Evolutionary conservation across 2,113 vertebrate genomes (phyloP).

Genomic region (Lipotes vexillifer): DNA sequence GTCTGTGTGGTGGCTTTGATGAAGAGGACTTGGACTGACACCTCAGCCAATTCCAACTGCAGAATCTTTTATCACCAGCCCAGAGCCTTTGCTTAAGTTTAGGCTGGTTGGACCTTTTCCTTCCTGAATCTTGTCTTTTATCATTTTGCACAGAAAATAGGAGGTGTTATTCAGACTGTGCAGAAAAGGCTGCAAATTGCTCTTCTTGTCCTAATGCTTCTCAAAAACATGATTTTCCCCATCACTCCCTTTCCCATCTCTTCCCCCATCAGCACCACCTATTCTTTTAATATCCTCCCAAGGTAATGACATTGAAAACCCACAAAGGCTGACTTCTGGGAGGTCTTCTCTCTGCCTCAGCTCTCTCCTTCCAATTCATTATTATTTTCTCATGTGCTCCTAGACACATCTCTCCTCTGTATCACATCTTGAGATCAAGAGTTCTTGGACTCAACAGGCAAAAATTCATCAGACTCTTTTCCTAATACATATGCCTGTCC

Average conservation of each 20-base stretch:
- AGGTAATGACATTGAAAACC: slow-evolving; percentile 58
- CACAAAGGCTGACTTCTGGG: slow-evolving; percentile 46
- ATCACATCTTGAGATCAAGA: slow-evolving; percentile 68
- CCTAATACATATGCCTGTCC: slow-evolving; percentile 69
- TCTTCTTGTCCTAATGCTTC: slow-evolving; percentile 60
- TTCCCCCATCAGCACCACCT: not conserved
- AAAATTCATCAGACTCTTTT: slow-evolving; percentile 59
- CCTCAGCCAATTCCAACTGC: slow-evolving; percentile 34
- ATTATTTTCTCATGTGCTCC: slow-evolving; percentile 54
- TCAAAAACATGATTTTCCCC: not conserved
- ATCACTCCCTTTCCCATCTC: not conserved
- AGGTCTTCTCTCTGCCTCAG: slow-evolving; percentile 16
- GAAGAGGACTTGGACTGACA: not conserved
- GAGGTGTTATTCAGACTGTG: not conserved
- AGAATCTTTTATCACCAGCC: slow-evolving; percentile 49
- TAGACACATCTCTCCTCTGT: slow-evolving; percentile 37
- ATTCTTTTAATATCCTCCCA: slow-evolving; percentile 53
- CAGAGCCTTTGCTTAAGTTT: slow-evolving; percentile 50
- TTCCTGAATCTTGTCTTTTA: slow-evolving; percentile 67
- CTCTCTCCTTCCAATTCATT: slow-evolving; percentile 44
- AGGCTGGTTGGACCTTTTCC: slow-evolving; percentile 30
- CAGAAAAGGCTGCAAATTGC: slow-evolving; percentile 50
- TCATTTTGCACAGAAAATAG: slow-evolving; percentile 70
- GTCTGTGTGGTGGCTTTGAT: slow-evolving; percentile 40
- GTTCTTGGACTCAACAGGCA: slow-evolving; percentile 50